A percentile compares a stretch with the other conserved stretches of the same genome.
Evolutionary conservation across 1,140 invertebrate species (phyloP).

Genomic region (Drosophila athabasca): DNA sequence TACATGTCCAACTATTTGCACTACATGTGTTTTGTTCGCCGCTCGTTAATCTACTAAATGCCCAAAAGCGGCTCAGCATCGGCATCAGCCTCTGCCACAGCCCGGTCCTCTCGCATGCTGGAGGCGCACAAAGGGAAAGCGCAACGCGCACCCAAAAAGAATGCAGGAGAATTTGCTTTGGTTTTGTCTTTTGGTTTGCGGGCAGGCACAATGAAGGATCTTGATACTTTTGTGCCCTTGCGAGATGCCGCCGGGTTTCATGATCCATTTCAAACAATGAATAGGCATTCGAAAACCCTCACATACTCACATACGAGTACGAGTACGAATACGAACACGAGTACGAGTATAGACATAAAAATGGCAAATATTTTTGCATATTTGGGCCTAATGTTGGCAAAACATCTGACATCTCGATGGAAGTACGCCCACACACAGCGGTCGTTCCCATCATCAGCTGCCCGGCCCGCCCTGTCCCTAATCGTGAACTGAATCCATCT

Average conservation of each 20-base stretch:
- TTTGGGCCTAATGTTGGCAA: slow-evolving; percentile 56
- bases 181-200: slow-evolving; percentile 48
- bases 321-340: too few species aligned
- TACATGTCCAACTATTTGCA: slow-evolving; percentile 51
- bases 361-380: slow-evolving; percentile 60
- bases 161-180: slow-evolving; percentile 17
- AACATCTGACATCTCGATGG: slow-evolving; percentile 53
- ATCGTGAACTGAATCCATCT: too few species aligned
- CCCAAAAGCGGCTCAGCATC: slow-evolving; percentile 71
- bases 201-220: slow-evolving; percentile 45
- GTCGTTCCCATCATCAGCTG: background rate
- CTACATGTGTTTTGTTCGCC: slow-evolving; percentile 61
- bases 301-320: background rate
- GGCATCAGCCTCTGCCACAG: background rate
- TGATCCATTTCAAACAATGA: slow-evolving; percentile 18
- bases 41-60: slow-evolving; percentile 76
- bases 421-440: slow-evolving; percentile 27
- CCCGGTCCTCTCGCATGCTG: slow-evolving; percentile 7
- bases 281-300: background rate
- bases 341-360: background rate
- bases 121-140: slow-evolving; percentile 38
- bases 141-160: slow-evolving; percentile 9
- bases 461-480: background rate
- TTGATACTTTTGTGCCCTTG: slow-evolving; percentile 48
- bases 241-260: slow-evolving; percentile 25